phyloP scores from a whole-genome alignment of 2,888 invertebrate genomes.

The Parnassius apollo region DNA sequence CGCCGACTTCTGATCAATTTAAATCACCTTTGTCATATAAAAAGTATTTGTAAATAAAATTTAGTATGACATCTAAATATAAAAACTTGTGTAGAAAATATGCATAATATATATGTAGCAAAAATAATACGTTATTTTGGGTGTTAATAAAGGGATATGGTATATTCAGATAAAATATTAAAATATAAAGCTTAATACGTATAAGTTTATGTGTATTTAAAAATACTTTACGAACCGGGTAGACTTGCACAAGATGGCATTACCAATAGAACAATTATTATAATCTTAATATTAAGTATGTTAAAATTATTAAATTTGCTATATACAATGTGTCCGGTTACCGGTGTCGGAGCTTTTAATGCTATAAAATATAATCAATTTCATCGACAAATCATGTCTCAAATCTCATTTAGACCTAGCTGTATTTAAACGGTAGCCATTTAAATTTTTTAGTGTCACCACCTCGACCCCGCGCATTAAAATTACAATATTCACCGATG shows the following conservation, averaged over 20 bases:
- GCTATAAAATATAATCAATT: too few relatives aligned
- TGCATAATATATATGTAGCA: neutral
- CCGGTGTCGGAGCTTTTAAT: too few relatives aligned
- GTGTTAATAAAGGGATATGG: slow-evolving; percentile 8
- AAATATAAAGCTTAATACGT: neutral
- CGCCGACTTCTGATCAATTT: slow-evolving; percentile 10
- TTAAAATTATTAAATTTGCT: too few relatives aligned
- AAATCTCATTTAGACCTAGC: too few relatives aligned
- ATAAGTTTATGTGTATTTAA: neutral
- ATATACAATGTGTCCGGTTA: too few relatives aligned
- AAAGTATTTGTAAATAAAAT: slow-evolving; percentile 4
- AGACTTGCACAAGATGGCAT: slow-evolving; percentile 17
- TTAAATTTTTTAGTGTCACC: too few relatives aligned
- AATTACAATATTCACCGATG: too few relatives aligned
- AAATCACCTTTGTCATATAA: slow-evolving; percentile 16
- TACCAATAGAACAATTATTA: neutral
- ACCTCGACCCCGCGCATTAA: too few relatives aligned
- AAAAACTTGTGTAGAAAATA: neutral
- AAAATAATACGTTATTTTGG: neutral
- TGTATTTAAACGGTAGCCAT: too few relatives aligned
- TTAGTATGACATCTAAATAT: neutral
- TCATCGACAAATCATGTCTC: too few relatives aligned
- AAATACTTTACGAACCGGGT: neutral
- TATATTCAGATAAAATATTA: slow-evolving; percentile 3
- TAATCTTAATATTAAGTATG: neutral